Percentiles rank a stretch among this genome's conserved stretches.
phyloP scores from a whole-genome alignment of 2,113 vertebrate species.

The Neotragus moschatus region DNA sequence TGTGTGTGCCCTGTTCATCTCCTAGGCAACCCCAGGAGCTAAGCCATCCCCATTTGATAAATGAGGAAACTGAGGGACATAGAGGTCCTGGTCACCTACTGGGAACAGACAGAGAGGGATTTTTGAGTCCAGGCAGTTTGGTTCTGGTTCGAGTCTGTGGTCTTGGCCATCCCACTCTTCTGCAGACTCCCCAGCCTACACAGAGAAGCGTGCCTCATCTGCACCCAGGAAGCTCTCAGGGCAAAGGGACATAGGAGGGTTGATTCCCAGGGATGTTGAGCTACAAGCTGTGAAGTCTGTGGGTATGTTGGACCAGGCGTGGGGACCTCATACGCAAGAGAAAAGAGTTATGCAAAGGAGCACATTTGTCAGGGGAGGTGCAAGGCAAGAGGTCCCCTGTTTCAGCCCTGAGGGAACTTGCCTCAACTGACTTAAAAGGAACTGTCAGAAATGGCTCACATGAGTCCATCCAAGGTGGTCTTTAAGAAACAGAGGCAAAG shows the following conservation, averaged over 20 bases:
- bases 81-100: too few relatives aligned
- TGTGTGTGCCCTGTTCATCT: not conserved
- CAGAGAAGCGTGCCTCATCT: not conserved
- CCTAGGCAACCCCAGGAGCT: not conserved
- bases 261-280: not conserved
- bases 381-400: not conserved
- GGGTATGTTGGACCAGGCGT: not conserved
- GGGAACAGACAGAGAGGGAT: not conserved
- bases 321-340: not conserved
- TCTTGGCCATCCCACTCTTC: not conserved
- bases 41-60: not conserved
- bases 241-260: not conserved
- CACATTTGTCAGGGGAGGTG: not conserved
- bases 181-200: not conserved
- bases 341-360: not conserved
- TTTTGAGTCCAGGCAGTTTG: not conserved
- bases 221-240: not conserved
- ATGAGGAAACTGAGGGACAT: not conserved
- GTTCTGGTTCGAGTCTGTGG: not conserved
- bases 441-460: not conserved
- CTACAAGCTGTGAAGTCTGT: not conserved
- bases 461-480: too few relatives aligned
- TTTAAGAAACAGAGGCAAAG: not conserved
- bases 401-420: not conserved
- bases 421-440: not conserved